Percentiles rank a stretch among this genome's conserved stretches.
Conservation (phyloP, 2,797 vertebrate species). For the Podarcis lilfordi region DNA sequence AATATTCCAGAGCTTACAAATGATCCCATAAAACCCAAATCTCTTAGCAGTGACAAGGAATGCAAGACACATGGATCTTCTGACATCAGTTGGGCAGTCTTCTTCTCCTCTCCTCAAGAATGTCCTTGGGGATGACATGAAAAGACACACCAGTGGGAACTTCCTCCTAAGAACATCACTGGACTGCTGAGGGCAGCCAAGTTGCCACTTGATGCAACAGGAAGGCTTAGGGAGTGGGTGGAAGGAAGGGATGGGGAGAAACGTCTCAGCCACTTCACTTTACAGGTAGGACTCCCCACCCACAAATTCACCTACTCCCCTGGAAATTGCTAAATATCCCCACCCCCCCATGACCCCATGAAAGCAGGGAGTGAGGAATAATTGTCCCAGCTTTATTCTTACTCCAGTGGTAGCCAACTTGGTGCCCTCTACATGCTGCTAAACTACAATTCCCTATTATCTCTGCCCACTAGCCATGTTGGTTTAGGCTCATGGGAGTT, state of each 20-base stretch:
- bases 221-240: too few species aligned
- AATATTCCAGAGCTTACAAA: background rate
- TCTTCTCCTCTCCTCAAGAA: background rate
- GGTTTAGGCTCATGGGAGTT: background rate
- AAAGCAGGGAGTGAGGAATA: background rate
- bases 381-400: background rate
- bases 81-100: background rate
- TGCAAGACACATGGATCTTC: background rate
- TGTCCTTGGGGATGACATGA: background rate
- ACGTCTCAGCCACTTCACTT: background rate
- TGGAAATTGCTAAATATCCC: background rate
- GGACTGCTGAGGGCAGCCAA: background rate
- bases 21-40: background rate
- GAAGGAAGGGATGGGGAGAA: background rate
- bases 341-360: background rate
- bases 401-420: too few species aligned
- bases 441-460: too few species aligned
- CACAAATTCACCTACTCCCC: background rate
- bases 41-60: background rate
- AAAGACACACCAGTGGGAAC: background rate
- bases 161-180: background rate
- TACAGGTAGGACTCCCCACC: too few species aligned
- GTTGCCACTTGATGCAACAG: background rate
- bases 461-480: background rate
- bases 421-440: too few species aligned